phyloP scores from a whole-genome alignment of 2,797 vertebrate species.

The Todus mexicanus region DNA sequence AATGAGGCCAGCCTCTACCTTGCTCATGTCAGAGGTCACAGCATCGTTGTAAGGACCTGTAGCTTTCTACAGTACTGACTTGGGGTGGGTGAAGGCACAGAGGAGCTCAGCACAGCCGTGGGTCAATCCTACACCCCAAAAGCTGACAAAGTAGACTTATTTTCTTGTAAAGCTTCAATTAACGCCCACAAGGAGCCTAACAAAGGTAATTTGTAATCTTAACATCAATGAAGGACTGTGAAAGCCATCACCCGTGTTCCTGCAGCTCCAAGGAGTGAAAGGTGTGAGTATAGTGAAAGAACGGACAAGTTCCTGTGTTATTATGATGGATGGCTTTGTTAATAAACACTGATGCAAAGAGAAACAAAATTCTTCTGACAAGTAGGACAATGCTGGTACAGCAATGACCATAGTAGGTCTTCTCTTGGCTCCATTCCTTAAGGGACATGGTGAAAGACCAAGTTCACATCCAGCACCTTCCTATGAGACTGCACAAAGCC shows the following conservation, averaged over 20 bases:
- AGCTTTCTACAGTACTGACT: neutral
- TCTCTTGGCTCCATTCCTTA: neutral
- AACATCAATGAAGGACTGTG: neutral
- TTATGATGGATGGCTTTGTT: neutral
- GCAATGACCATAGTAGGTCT: neutral
- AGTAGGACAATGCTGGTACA: neutral
- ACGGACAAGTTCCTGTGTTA: neutral
- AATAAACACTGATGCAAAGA: constrained; percentile 12
- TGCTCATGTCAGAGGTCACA: neutral
- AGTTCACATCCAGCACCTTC: neutral
- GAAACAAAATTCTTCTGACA: neutral
- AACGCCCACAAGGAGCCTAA: neutral
- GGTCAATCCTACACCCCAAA: rapidly evolving
- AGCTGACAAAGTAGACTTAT: neutral
- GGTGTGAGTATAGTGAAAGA: neutral
- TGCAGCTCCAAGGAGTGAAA: neutral
- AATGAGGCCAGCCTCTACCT: neutral
- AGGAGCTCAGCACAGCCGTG: neutral
- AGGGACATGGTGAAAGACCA: neutral
- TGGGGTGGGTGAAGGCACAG: neutral
- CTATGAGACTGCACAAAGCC: rapidly evolving
- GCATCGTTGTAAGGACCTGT: neutral
- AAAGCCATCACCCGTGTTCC: neutral
- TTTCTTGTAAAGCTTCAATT: neutral
- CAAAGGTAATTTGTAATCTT: neutral